Conservation (phyloP, 2,888 invertebrate species). For the Chrysotoxum bicinctum region DNA sequence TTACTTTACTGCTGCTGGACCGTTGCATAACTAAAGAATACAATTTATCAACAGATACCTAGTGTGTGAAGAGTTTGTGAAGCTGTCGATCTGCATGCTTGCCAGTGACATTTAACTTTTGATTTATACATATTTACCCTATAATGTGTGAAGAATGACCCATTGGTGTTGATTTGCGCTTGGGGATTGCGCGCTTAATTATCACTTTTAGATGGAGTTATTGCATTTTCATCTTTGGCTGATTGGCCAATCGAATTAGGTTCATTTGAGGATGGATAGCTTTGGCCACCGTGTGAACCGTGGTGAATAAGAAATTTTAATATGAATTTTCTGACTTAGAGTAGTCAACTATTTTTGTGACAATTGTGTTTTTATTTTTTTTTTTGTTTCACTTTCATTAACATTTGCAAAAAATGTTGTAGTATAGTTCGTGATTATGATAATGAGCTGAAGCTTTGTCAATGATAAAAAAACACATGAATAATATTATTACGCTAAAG, state of each 20-base stretch:
- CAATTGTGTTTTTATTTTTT: conserved; percentile 20
- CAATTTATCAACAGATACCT: background rate
- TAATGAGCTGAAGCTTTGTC: conserved; percentile 4
- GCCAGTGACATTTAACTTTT: conserved; percentile 67
- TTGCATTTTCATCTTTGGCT: conserved; percentile 41
- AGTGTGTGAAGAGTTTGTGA: conserved; percentile 39
- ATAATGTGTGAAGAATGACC: conserved; percentile 55
- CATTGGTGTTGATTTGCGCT: conserved; percentile 51
- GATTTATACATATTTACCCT: conserved; percentile 58
- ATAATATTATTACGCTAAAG: conserved; percentile 10
- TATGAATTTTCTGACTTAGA: conserved; percentile 23
- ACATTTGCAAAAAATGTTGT: conserved; percentile 23
- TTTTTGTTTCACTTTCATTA: background rate
- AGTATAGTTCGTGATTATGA: conserved; percentile 6
- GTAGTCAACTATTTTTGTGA: conserved; percentile 14
- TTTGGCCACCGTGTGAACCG: background rate
- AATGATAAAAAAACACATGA: background rate
- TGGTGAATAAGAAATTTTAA: conserved; percentile 25
- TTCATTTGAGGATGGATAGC: conserved; percentile 23
- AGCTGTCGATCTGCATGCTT: conserved; percentile 23
- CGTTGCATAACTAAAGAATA: conserved; percentile 8
- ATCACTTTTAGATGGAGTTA: conserved; percentile 34
- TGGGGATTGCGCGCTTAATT: conserved; percentile 57
- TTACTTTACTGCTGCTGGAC: conserved; percentile 5
- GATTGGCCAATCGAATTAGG: conserved; percentile 39